Base-by-base conservation (phyloP, 2,888 invertebrate species). In the Parnassius smintheus region DNA sequence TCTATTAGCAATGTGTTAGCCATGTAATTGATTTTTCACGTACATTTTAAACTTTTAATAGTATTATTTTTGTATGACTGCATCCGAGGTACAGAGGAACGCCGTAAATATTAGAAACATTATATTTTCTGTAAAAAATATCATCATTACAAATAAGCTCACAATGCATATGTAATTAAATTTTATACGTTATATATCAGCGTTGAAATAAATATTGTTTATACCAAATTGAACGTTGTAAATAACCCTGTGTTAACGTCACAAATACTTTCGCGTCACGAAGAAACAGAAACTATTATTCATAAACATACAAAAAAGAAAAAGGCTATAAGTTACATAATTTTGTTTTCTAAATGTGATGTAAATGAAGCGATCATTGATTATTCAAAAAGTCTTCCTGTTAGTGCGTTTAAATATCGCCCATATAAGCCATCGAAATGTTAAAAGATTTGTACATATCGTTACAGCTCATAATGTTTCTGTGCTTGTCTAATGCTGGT, bases 11-110 rank as follows among this genome's bases (percentile, higher is more conserved):
- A 25, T 25, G 25, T 25, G 25, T 25, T 25, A 25, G 25, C 25
- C 25, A 25, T 25, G 61, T 50, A 51, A 51, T 18, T 25, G 50
- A 56, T 49, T 52, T 52, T 25, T 55, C 66, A 66, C 57, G 62
- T 45, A 48, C 13, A 13, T 13, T 35, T 49, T 65, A 53, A 56
- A 59, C 58, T 76, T 73, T 68, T 70, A 72, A 73, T 58, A 62
- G 66, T 64, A 44, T 56, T 61, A 61, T 61, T 61, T 61, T 61
- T 61, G 51, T 61, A 61, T 50, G 66, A 51, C 63, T 68, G 67
- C 62, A 73, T 67, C 61, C 53, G 2, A 46, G 54, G 62, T 68
- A 56, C 66, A 66, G 68, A 50, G 12, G 35, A 50, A 45, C 41
- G 54, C 55, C 54, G 50, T 60, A 49, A 41, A 60, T 45, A 51